Evolutionary conservation across 2,797 vertebrate genomes (phyloP).

Genomic region (Tapera naevia): DNA sequence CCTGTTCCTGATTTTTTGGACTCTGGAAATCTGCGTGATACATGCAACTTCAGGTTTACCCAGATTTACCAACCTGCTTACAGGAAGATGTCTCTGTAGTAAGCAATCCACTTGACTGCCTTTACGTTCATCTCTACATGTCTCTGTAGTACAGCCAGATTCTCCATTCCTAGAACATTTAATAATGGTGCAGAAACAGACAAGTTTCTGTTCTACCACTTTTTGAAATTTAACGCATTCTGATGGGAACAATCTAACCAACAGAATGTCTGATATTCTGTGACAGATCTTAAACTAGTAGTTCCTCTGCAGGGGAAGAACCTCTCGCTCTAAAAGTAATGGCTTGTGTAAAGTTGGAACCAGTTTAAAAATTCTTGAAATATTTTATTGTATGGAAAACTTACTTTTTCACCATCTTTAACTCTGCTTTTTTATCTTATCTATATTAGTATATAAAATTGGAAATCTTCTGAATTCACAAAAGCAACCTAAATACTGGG

Average conservation of each 20-base stretch:
- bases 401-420: neutral
- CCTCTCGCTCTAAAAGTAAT: neutral
- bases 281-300: neutral
- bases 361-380: neutral
- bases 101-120: no score
- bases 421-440: neutral
- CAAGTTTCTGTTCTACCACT: neutral
- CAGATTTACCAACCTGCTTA: neutral
- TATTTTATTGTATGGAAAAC: neutral
- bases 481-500: neutral
- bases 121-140: neutral
- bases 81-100: rapidly evolving
- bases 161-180: neutral
- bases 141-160: neutral
- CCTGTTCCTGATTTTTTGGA: neutral
- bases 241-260: neutral
- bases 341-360: neutral
- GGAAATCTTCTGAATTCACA: neutral
- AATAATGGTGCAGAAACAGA: neutral
- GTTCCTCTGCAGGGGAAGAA: neutral
- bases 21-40: neutral
- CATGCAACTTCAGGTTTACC: neutral
- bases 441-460: neutral
- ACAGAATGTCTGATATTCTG: neutral
- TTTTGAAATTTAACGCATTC: neutral